Evolutionary conservation across 2,888 invertebrate species (phyloP).

Genomic region (Heliconius ethilla): DNA sequence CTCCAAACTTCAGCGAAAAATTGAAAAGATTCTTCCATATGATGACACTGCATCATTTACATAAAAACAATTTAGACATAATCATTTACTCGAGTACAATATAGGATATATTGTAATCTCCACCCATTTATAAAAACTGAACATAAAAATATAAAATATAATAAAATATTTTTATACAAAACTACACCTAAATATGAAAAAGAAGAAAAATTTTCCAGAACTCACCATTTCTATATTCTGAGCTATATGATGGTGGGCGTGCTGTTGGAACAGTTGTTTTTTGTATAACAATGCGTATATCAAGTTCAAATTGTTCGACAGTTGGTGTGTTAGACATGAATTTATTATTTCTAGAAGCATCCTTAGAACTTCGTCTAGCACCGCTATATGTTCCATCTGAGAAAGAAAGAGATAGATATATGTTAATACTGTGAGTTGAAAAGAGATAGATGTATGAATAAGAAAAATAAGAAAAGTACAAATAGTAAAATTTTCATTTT

Average conservation of each 20-base stretch:
- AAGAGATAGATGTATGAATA: background rate
- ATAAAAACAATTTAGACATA: too few species aligned
- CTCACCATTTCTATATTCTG: conserved; percentile 96
- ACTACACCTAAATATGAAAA: too few species aligned
- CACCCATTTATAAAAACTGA: too few species aligned
- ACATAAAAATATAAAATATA: too few species aligned
- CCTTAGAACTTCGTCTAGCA: conserved; percentile 96
- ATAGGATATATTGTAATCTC: too few species aligned
- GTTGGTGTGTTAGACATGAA: conserved; percentile 94
- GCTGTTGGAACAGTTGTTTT: conserved; percentile 92
- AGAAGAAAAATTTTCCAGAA: background rate
- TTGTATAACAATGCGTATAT: conserved; percentile 98
- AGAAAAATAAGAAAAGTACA: background rate
- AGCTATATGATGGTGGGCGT: conserved; percentile 93
- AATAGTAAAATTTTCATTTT: too few species aligned
- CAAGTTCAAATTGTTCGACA: conserved; percentile 92
- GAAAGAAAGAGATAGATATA: background rate
- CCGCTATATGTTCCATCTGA: conserved; percentile 93
- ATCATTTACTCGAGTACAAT: too few species aligned
- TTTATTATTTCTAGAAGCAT: conserved; percentile 99
- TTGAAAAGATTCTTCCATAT: too few species aligned
- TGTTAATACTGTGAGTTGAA: background rate
- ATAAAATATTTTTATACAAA: too few species aligned
- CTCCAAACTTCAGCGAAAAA: too few species aligned
- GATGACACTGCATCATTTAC: too few species aligned